Conservation (phyloP, 1,140 invertebrate genomes). For the Drosophila sucinea region DNA sequence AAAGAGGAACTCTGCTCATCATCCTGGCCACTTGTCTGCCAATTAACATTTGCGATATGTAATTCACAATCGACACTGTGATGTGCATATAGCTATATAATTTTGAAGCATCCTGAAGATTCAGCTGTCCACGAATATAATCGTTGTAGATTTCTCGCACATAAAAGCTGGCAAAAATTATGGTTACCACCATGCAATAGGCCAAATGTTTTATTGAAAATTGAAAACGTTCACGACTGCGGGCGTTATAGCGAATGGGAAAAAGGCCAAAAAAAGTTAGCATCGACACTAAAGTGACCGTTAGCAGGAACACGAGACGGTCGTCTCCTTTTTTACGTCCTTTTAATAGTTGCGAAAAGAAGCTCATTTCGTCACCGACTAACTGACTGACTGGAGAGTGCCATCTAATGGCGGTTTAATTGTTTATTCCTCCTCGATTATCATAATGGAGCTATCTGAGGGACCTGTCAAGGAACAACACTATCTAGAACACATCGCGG, state of each 20-base stretch:
- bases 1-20: conserved; percentile 59
- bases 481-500: conserved; percentile 37
- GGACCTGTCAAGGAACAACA: conserved; percentile 25
- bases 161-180: conserved; percentile 51
- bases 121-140: conserved; percentile 38
- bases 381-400: conserved; percentile 18
- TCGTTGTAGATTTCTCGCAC: conserved; percentile 54
- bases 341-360: conserved; percentile 32
- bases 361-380: conserved; percentile 28
- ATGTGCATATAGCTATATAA: conserved; percentile 74
- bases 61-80: conserved; percentile 60
- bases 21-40: conserved; percentile 37
- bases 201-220: conserved; percentile 56
- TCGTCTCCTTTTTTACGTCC: conserved; percentile 24
- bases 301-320: conserved; percentile 40
- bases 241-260: conserved; percentile 43
- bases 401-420: conserved; percentile 35
- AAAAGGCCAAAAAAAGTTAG: conserved; percentile 57
- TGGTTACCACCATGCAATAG: conserved; percentile 47
- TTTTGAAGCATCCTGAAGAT: conserved; percentile 62
- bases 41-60: conserved; percentile 51
- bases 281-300: conserved; percentile 41
- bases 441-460: conserved; percentile 19
- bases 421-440: conserved; percentile 20
- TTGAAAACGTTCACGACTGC: conserved; percentile 39